Percentiles rank a stretch among this genome's conserved stretches.
Conservation (phyloP, 2,888 invertebrate genomes). For the Aporophyla lueneburgensis region DNA sequence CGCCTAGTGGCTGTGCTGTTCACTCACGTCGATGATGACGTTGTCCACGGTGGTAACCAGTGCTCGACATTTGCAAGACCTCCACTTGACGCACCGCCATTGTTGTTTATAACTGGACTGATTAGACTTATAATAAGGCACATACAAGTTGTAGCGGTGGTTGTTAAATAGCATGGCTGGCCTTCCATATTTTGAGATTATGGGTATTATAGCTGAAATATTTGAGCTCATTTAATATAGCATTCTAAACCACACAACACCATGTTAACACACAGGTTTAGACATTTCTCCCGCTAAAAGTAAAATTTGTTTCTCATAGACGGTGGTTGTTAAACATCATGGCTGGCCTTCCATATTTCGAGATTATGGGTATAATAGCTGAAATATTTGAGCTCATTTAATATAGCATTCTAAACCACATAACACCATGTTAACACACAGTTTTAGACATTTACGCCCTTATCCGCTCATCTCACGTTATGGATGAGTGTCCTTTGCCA, state of each 20-base stretch:
- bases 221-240: constrained; percentile 10
- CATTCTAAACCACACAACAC: not conserved
- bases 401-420: no score
- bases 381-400: no score
- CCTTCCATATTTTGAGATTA: constrained; percentile 9
- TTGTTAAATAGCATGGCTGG: constrained; percentile 11
- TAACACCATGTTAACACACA: no score
- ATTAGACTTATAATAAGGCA: constrained; percentile 6
- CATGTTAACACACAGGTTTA: constrained; percentile 2
- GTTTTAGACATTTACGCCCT: no score
- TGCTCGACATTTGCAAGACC: constrained; percentile 12
- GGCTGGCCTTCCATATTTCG: no score
- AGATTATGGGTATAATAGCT: no score
- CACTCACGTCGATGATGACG: not conserved
- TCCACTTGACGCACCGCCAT: constrained; percentile 70
- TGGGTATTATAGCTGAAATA: constrained; percentile 9
- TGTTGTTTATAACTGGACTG: constrained; percentile 32
- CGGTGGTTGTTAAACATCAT: no score
- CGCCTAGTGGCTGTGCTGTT: constrained; percentile 12
- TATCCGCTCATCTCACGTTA: not conserved
- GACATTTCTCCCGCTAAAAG: constrained; percentile 14
- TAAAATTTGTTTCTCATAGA: constrained; percentile 15
- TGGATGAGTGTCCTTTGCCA: constrained; percentile 52
- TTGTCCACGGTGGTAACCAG: constrained; percentile 9
- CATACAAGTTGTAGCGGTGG: constrained; percentile 16